Evolutionary conservation across 2,888 invertebrate species (phyloP).

Genomic region (Eupelmus urozonus): DNA sequence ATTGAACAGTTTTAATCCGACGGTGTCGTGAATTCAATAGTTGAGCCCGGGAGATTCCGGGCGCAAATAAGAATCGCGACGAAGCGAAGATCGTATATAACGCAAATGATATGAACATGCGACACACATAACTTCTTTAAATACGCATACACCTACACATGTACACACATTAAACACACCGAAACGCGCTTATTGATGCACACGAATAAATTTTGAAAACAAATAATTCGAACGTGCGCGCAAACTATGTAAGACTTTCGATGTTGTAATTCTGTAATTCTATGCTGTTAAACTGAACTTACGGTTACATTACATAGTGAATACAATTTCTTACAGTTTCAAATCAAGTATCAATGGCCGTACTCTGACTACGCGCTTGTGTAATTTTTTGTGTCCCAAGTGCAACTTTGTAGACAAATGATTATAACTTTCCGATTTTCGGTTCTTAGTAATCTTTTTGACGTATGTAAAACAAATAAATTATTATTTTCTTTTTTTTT

Average conservation of each 20-base stretch:
- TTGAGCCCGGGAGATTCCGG: conserved; percentile 17
- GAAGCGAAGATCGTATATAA: conserved; percentile 44
- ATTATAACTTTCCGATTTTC: conserved; percentile 44
- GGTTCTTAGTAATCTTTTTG: conserved; percentile 36
- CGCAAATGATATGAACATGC: conserved; percentile 44
- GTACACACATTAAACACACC: conserved; percentile 24
- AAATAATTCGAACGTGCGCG: conserved; percentile 43
- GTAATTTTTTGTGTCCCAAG: conserved; percentile 43
- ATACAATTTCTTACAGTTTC: conserved; percentile 58
- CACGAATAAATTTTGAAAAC: conserved; percentile 40
- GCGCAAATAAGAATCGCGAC: conserved; percentile 35
- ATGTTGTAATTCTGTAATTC: conserved; percentile 76
- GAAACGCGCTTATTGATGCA: conserved; percentile 49
- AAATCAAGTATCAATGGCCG: conserved; percentile 14
- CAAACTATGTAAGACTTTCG: conserved; percentile 70
- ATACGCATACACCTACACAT: conserved; percentile 20
- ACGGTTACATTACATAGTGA: conserved; percentile 72
- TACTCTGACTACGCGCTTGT: conserved; percentile 17
- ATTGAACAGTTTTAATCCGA: conserved; percentile 34
- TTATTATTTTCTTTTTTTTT: conserved; percentile 33
- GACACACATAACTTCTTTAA: conserved; percentile 30
- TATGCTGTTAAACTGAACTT: conserved; percentile 72
- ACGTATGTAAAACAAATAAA: conserved; percentile 20
- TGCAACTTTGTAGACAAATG: conserved; percentile 15
- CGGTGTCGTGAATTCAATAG: conserved; percentile 17